Percentiles rank a stretch among this genome's conserved stretches.
Conservation (phyloP, 1,140 invertebrate genomes). For the Ceratosolen fusciceps region DNA sequence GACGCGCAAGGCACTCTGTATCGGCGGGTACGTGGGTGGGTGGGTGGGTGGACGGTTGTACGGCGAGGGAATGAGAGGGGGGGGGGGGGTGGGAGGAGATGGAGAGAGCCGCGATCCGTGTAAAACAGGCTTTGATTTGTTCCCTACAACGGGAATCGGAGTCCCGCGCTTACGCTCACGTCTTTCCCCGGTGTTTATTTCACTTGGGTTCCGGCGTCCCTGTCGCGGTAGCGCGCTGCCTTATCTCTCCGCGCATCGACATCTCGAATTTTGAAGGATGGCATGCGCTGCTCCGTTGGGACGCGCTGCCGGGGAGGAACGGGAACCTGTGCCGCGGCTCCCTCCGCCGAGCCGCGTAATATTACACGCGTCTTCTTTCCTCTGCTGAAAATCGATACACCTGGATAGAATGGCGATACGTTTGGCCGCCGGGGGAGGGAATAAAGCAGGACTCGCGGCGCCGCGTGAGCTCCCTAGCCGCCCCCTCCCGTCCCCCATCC, state of each 20-base stretch:
- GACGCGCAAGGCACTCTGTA: not conserved
- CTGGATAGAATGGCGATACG: conserved; percentile 12
- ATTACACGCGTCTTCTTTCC: conserved; percentile 25
- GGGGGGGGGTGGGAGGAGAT: no score
- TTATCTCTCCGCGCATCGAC: conserved; percentile 30
- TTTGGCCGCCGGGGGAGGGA: not conserved
- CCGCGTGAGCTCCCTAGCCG: no score
- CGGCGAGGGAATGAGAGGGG: no score
- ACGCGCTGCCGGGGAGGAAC: no score
- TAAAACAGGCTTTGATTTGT: conserved; percentile 43
- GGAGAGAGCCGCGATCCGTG: not conserved
- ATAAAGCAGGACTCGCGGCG: not conserved
- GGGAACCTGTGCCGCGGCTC: not conserved
- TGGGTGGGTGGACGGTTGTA: no score
- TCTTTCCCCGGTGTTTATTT: not conserved
- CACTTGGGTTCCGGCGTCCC: not conserved
- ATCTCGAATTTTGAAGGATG: conserved; percentile 43
- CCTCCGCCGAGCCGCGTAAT: no score
- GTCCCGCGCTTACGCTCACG: not conserved
- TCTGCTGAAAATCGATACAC: conserved; percentile 26
- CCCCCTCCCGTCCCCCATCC: no score
- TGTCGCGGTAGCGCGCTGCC: not conserved
- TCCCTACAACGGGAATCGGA: conserved; percentile 11
- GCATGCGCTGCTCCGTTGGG: no score
- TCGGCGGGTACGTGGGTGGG: no score